These are phyloP conservation scores for Colossoma macropomum DNA, from an alignment of 2,113 vertebrate genomes.

Conservation along the genomic window DNA sequence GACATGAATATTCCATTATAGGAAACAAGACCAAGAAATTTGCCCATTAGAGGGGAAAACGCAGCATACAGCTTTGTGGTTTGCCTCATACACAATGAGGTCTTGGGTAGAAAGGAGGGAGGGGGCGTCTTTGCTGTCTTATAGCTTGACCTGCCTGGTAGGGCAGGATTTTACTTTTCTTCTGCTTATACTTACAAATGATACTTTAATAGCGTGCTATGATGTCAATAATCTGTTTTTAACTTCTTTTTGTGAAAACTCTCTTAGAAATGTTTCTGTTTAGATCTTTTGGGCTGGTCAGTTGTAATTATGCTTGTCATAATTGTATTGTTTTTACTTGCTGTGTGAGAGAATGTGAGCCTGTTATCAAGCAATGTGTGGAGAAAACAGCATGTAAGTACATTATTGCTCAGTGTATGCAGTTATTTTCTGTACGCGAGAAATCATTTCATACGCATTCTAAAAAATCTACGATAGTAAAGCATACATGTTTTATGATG, in stretches of 20 bases:
- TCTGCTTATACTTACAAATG: neutral
- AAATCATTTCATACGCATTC: too few species aligned
- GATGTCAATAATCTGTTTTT: neutral
- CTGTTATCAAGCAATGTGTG: too few species aligned
- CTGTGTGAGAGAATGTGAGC: too few species aligned
- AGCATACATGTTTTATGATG: neutral
- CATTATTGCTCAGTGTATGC: too few species aligned
- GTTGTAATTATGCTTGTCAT: too few species aligned
- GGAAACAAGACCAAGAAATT: constrained; percentile 39
- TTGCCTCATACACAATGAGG: constrained; percentile 16
- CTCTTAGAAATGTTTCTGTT: too few species aligned
- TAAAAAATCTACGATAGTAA: neutral
- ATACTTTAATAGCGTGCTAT: neutral
- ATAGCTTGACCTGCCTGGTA: neutral
- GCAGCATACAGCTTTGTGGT: constrained; percentile 6
- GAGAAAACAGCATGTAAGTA: too few species aligned
- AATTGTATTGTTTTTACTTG: too few species aligned
- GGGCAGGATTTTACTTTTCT: neutral
- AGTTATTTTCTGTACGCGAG: too few species aligned
- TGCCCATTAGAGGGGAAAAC: constrained; percentile 39
- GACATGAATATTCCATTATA: constrained; percentile 54
- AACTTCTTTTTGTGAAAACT: neutral
- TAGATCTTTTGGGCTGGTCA: too few species aligned
- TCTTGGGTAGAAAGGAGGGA: neutral
- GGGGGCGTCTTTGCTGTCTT: neutral